These are phyloP conservation scores for Drosophila stalkeri DNA, from an alignment of 2,888 invertebrate genomes.

Conservation along the genomic window DNA sequence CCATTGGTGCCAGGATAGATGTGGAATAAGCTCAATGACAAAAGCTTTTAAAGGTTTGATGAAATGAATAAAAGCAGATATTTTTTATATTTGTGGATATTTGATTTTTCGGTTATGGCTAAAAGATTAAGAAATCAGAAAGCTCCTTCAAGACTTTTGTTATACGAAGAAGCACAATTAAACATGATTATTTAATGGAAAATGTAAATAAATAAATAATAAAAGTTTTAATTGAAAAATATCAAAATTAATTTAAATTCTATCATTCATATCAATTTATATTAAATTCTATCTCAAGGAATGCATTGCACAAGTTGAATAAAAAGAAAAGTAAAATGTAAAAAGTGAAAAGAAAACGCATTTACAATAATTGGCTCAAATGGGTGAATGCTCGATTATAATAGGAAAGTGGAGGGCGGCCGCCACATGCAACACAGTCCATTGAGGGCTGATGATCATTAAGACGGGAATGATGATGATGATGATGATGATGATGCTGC, in stretches of 20 bases:
- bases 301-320: background rate
- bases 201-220: no score
- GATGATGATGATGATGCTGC: constrained; percentile 33
- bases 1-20: constrained; percentile 15
- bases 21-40: background rate
- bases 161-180: no score
- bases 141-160: no score
- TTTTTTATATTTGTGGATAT: background rate
- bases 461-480: constrained; percentile 11
- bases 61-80: background rate
- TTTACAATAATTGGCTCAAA: constrained; percentile 65
- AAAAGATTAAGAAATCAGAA: background rate
- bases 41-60: constrained; percentile 8
- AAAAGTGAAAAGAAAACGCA: constrained; percentile 44
- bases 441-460: constrained; percentile 16
- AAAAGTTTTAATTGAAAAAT: no score
- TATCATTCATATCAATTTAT: no score
- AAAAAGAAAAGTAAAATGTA: constrained; percentile 29
- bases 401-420: constrained; percentile 32
- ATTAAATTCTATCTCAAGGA: background rate
- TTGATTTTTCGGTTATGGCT: background rate
- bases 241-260: no score
- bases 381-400: constrained; percentile 58
- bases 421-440: constrained; percentile 8
- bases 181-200: no score